A percentile compares a stretch with the other conserved stretches of the same genome.
These are phyloP conservation scores for Drosophila santomea DNA, from an alignment of 1,140 invertebrate species.

Conservation along the genomic window DNA sequence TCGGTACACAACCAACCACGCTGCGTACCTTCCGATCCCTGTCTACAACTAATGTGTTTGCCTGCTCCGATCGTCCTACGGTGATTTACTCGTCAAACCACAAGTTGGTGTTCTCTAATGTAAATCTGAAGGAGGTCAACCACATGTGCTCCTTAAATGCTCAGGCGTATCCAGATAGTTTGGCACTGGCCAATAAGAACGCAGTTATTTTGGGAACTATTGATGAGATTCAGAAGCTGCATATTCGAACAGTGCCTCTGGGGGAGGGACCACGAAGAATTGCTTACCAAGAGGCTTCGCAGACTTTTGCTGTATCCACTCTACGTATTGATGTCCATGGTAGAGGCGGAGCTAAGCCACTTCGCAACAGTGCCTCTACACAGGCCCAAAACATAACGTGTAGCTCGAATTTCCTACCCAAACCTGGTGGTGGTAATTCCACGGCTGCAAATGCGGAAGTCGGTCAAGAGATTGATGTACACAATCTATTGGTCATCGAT, in stretches of 20 bases:
- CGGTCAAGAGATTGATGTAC: constrained; percentile 95
- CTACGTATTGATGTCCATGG: constrained; percentile 94
- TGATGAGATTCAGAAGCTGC: constrained; percentile 99
- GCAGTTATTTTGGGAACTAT: constrained; percentile 98
- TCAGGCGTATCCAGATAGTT: constrained; percentile 96
- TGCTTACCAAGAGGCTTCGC: constrained; percentile 96
- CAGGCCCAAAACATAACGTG: constrained; percentile 87
- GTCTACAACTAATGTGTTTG: constrained; percentile 98
- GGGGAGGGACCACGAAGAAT: constrained; percentile 97
- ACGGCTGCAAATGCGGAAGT: constrained; percentile 86
- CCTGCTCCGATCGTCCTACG: constrained; percentile 98
- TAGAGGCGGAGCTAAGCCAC: constrained; percentile 87
- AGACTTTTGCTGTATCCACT: constrained; percentile 97
- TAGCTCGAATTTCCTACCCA: constrained; percentile 85
- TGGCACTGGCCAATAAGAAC: constrained; percentile 97
- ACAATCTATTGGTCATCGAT: constrained; percentile 96
- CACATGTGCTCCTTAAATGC: constrained; percentile 99
- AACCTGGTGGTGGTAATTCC: constrained; percentile 83
- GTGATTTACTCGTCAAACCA: constrained; percentile 99
- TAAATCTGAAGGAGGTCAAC: constrained; percentile 98
- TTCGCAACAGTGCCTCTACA: constrained; percentile 92
- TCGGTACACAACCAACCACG: constrained; percentile 98
- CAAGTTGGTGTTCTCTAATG: constrained; percentile 99
- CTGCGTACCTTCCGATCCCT: constrained; percentile 95
- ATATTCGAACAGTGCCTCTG: constrained; percentile 97